Evolutionary conservation across 2,888 invertebrate genomes (phyloP).

Genomic region (Drosophila nr. fundita): DNA sequence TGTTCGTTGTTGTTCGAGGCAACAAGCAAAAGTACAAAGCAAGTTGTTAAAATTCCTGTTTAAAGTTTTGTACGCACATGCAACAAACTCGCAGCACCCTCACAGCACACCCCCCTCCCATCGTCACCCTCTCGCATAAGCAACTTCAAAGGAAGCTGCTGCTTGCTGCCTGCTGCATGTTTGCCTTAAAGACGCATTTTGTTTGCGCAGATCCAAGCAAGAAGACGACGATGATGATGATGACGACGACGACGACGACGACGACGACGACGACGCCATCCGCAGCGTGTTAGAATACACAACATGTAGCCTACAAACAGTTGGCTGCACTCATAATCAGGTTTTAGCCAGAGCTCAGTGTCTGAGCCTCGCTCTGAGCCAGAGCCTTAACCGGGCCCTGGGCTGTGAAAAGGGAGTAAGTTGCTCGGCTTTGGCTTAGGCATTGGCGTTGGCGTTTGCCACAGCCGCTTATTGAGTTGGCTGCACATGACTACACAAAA

Average conservation of each 20-base stretch:
- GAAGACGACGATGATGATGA: slow-evolving; percentile 45
- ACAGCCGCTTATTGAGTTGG: slow-evolving; percentile 62
- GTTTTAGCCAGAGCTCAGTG: slow-evolving; percentile 65
- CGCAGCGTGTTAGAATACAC: slow-evolving; percentile 79
- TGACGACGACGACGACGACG: slow-evolving; percentile 46
- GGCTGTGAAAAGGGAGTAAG: slow-evolving; percentile 64
- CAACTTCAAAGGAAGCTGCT: slow-evolving; percentile 79
- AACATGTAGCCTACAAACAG: slow-evolving; percentile 71
- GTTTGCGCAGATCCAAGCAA: slow-evolving; percentile 68
- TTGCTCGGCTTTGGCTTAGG: slow-evolving; percentile 39
- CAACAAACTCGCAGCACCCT: slow-evolving; percentile 46
- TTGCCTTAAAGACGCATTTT: slow-evolving; percentile 79
- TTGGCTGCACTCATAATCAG: slow-evolving; percentile 78
- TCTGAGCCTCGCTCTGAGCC: slow-evolving; percentile 25
- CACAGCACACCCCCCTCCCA: not conserved
- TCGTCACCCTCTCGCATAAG: slow-evolving; percentile 2
- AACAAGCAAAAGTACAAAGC: slow-evolving; percentile 75
- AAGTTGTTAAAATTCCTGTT: slow-evolving; percentile 81
- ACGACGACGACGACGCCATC: slow-evolving; percentile 58
- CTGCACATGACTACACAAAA: slow-evolving; percentile 75
- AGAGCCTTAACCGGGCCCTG: slow-evolving; percentile 17
- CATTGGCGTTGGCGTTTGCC: slow-evolving; percentile 46
- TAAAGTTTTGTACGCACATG: slow-evolving; percentile 81
- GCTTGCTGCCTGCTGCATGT: slow-evolving; percentile 69
- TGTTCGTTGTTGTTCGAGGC: slow-evolving; percentile 52